phyloP scores from a whole-genome alignment of 2,113 vertebrate genomes.

The Ceratotherium simum region DNA sequence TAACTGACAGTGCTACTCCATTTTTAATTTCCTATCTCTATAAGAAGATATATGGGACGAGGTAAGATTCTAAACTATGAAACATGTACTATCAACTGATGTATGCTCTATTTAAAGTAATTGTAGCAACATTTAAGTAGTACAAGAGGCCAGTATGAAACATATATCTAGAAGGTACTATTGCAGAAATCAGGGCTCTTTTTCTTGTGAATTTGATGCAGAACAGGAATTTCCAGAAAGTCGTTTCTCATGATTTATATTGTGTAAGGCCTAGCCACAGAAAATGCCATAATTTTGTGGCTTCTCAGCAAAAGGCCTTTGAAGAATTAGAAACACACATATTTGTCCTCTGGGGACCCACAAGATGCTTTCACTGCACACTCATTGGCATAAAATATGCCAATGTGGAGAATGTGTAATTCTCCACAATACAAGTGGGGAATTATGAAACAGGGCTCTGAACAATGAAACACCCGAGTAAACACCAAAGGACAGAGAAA shows the following conservation, averaged over 20 bases:
- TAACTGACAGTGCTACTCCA: neutral
- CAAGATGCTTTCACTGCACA: neutral
- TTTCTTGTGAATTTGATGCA: neutral
- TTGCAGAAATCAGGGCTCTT: neutral
- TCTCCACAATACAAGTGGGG: neutral
- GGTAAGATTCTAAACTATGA: neutral
- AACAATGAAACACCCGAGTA: neutral
- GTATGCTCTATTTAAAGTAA: neutral
- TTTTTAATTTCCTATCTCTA: constrained; percentile 3
- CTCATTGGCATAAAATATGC: neutral
- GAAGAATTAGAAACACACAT: neutral
- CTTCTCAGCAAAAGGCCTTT: constrained; percentile 20
- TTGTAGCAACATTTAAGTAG: neutral
- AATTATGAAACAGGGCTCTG: neutral
- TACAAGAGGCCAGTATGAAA: neutral
- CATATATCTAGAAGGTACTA: neutral
- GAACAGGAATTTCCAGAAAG: neutral
- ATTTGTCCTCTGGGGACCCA: neutral
- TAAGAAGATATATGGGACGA: neutral
- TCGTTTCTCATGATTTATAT: neutral
- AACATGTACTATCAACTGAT: neutral
- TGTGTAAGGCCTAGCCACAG: neutral
- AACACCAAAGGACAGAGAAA: neutral
- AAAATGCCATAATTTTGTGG: neutral
- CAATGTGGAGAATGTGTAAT: no score